A percentile compares a stretch with the other conserved stretches of the same genome.
phyloP scores from a whole-genome alignment of 2,888 invertebrate species.

The Bhutanitis thaidina region DNA sequence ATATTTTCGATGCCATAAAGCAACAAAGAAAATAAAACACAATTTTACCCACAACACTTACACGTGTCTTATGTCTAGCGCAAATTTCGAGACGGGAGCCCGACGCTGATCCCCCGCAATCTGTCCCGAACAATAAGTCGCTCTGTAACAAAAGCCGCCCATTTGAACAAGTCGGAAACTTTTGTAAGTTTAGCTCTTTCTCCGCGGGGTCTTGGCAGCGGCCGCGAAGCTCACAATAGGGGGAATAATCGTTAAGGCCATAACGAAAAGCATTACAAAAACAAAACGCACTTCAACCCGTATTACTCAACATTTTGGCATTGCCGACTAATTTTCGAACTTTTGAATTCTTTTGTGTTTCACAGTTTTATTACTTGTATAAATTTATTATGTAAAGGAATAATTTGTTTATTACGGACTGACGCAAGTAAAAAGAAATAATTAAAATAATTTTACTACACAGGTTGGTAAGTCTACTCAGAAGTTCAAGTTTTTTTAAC shows the following conservation, averaged over 20 bases:
- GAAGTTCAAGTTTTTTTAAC: too few species aligned
- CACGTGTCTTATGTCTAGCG: slow-evolving; percentile 41
- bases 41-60: slow-evolving; percentile 20
- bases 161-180: slow-evolving; percentile 78
- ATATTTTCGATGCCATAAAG: slow-evolving; percentile 3
- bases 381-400: too few species aligned
- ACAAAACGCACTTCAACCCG: slow-evolving; percentile 66
- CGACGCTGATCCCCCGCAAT: slow-evolving; percentile 71
- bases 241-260: slow-evolving; percentile 75
- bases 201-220: slow-evolving; percentile 69
- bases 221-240: slow-evolving; percentile 65
- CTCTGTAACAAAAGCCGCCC: slow-evolving; percentile 76
- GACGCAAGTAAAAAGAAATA: too few species aligned
- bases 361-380: background rate
- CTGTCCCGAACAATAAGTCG: slow-evolving; percentile 79
- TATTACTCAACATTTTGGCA: slow-evolving; percentile 67
- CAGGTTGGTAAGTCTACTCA: too few species aligned
- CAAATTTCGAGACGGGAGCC: slow-evolving; percentile 48
- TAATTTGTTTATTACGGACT: background rate
- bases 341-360: slow-evolving; percentile 22
- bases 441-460: too few species aligned
- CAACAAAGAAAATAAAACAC: slow-evolving; percentile 8
- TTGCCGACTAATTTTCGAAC: slow-evolving; percentile 54
- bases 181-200: slow-evolving; percentile 78
- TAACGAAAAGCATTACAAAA: slow-evolving; percentile 74